Evolutionary conservation across 2,888 invertebrate species (phyloP).

Genomic region (Lutraria lutraria): DNA sequence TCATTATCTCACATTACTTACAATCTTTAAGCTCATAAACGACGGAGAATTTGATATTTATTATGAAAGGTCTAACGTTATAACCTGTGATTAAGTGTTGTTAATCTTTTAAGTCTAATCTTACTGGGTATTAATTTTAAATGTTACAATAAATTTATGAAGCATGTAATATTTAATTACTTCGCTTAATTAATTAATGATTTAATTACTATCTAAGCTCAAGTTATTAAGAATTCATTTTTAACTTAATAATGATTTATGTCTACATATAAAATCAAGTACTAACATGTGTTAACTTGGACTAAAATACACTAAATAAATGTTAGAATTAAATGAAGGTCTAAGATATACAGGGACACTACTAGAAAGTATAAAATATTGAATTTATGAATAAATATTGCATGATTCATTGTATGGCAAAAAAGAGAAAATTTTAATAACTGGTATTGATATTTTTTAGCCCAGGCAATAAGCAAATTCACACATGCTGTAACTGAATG

Average conservation of each 20-base stretch:
- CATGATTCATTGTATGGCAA: not conserved
- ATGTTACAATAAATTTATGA: not conserved
- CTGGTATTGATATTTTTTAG: not conserved
- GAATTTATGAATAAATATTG: not conserved
- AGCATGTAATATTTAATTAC: not conserved
- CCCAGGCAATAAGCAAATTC: not conserved
- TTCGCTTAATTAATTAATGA: not conserved
- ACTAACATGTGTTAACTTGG: not conserved
- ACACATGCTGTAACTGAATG: too few species aligned
- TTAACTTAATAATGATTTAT: not conserved
- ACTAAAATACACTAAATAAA: not conserved
- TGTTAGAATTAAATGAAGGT: not conserved
- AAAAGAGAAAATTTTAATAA: not conserved
- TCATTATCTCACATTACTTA: not conserved
- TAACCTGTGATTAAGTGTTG: not conserved
- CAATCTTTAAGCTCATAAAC: constrained; percentile 17
- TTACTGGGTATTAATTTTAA: not conserved
- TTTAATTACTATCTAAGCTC: not conserved
- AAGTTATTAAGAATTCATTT: not conserved
- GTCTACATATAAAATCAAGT: not conserved
- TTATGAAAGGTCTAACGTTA: not conserved
- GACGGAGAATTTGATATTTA: not conserved
- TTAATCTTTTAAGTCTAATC: constrained; percentile 35
- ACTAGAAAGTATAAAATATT: not conserved
- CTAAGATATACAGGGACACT: not conserved